Percentiles rank a stretch among this genome's conserved stretches.
Evolutionary conservation across 2,113 vertebrate species (phyloP).

Genomic region (Apteryx owenii): DNA sequence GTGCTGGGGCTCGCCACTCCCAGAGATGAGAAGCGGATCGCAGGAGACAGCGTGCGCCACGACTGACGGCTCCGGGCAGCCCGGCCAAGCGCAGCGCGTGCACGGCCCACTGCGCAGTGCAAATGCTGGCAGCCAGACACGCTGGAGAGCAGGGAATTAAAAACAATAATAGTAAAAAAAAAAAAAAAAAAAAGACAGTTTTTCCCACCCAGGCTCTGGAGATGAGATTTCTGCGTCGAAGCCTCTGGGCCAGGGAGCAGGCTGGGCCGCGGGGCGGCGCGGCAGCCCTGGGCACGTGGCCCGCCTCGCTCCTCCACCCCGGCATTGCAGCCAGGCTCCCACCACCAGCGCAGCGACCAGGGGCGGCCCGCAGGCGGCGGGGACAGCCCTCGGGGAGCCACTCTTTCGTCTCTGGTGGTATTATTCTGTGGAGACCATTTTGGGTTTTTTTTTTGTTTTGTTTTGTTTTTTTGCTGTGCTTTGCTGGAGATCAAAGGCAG

Average conservation of each 20-base stretch:
- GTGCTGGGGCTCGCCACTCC: slow-evolving; percentile 12
- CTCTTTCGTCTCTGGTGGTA: not conserved
- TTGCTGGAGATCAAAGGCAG: slow-evolving; percentile 61
- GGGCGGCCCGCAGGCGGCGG: too few relatives aligned
- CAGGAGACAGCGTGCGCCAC: not conserved
- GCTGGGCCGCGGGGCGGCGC: too few relatives aligned
- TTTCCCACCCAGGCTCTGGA: not conserved
- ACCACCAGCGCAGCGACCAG: too few relatives aligned
- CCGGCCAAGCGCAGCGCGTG: not conserved
- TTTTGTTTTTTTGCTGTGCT: not conserved
- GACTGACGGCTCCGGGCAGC: not conserved
- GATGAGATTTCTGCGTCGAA: not conserved
- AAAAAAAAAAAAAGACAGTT: fast-evolving
- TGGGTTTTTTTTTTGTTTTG: not conserved
- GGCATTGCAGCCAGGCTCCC: too few relatives aligned
- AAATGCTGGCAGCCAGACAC: not conserved
- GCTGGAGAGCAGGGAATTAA: not conserved
- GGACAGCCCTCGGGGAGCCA: not conserved
- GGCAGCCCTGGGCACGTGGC: too few relatives aligned
- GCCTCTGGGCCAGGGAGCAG: too few relatives aligned
- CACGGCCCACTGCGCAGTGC: not conserved
- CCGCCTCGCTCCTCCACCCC: too few relatives aligned
- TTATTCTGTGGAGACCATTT: not conserved
- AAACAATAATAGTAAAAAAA: too few relatives aligned
- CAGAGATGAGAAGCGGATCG: slow-evolving; percentile 12